Conservation (phyloP, 2,113 vertebrate genomes). For the Marcusenius ussheri region DNA sequence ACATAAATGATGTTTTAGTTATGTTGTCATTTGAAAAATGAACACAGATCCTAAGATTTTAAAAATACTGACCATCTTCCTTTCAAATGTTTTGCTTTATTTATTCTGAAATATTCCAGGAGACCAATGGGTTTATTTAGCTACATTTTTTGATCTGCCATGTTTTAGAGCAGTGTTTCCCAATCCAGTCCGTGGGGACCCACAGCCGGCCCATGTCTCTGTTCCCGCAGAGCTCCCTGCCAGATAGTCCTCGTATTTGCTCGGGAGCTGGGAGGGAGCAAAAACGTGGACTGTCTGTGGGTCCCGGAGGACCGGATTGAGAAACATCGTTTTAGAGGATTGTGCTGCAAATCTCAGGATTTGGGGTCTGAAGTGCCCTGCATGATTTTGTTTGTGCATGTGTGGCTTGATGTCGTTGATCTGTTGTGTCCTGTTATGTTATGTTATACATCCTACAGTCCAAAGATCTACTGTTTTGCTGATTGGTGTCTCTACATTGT, state of each 20-base stretch:
- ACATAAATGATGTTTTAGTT: neutral
- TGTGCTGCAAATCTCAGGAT: neutral
- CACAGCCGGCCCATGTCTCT: neutral
- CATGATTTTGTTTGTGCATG: neutral
- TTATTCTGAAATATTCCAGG: neutral
- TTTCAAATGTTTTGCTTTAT: neutral
- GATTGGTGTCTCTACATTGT: neutral
- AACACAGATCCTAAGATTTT: neutral
- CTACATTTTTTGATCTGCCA: neutral
- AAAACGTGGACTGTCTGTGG: neutral
- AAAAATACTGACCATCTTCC: neutral
- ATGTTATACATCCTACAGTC: neutral
- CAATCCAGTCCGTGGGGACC: neutral
- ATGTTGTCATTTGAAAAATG: neutral
- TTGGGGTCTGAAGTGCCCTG: neutral
- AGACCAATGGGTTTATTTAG: neutral
- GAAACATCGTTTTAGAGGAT: neutral
- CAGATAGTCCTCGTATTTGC: neutral
- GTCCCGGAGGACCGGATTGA: neutral
- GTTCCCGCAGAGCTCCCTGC: neutral
- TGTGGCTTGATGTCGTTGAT: neutral
- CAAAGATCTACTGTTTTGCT: neutral
- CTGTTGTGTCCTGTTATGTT: neutral
- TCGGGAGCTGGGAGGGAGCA: neutral
- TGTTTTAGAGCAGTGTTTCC: neutral